Evolutionary conservation across 2,113 vertebrate species (phyloP).

Genomic region (Hemibagrus wyckioides): DNA sequence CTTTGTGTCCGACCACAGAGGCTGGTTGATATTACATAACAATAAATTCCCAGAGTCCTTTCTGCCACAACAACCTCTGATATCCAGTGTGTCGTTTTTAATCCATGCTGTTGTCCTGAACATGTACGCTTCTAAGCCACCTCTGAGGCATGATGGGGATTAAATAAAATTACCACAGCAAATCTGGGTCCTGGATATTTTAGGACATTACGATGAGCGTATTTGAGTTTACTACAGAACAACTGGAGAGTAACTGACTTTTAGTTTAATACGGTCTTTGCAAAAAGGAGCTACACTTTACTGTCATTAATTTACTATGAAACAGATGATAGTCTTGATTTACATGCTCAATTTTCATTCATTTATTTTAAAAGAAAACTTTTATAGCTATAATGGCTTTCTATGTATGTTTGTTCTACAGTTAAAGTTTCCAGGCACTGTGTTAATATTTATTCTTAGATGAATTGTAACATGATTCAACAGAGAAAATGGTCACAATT

Average conservation of each 20-base stretch:
- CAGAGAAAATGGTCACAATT: not conserved
- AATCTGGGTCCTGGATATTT: slow-evolving; percentile 9
- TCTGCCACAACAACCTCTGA: not conserved
- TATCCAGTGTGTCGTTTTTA: slow-evolving; percentile 21
- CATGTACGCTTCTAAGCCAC: slow-evolving; percentile 19
- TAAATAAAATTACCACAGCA: slow-evolving; percentile 25
- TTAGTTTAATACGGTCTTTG: slow-evolving; percentile 5
- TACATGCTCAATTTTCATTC: not conserved
- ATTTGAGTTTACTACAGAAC: not conserved
- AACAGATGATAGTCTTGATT: not conserved
- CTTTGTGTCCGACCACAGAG: slow-evolving; percentile 2
- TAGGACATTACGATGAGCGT: not conserved
- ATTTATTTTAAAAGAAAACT: not conserved
- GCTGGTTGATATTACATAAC: slow-evolving; percentile 36
- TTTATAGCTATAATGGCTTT: not conserved
- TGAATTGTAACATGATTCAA: not conserved
- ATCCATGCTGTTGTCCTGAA: slow-evolving; percentile 26
- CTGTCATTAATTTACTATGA: not conserved
- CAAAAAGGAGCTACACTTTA: not conserved
- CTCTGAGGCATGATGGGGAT: slow-evolving; percentile 23
- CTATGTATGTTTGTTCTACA: not conserved
- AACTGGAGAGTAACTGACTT: not conserved
- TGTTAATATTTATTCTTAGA: not conserved
- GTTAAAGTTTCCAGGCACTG: not conserved
- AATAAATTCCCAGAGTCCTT: slow-evolving; percentile 13